Evolutionary conservation across 2,797 vertebrate species (phyloP).

Genomic region (Sebastes dallii): DNA sequence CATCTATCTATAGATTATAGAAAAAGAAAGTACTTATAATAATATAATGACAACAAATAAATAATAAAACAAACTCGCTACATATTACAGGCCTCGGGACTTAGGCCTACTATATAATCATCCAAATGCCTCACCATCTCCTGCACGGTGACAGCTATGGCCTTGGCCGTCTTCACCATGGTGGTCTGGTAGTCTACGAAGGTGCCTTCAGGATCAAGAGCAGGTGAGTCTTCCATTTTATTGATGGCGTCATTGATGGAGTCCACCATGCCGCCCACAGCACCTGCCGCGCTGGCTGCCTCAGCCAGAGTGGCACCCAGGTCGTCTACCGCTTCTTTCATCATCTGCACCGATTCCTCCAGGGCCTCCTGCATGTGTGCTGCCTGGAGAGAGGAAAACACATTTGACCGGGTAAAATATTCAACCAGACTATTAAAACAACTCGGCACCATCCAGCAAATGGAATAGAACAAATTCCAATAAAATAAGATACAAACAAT

Average conservation of each 20-base stretch:
- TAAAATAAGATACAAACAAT: neutral
- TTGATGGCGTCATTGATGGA: conserved; percentile 96
- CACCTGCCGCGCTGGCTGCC: conserved; percentile 93
- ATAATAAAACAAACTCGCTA: neutral
- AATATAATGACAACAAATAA: neutral
- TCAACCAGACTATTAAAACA: neutral
- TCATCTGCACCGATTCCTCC: conserved; percentile 97
- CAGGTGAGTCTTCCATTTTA: conserved; percentile 90
- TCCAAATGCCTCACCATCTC: conserved; percentile 88
- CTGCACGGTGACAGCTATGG: conserved; percentile 96
- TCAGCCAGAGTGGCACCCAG: conserved; percentile 91
- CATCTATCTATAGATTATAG: too few relatives aligned
- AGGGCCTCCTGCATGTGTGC: conserved; percentile 96
- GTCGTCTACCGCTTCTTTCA: conserved; percentile 98
- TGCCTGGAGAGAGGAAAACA: conserved; percentile 78
- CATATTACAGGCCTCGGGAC: fast-evolving
- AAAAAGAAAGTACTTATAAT: neutral
- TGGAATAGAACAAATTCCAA: neutral
- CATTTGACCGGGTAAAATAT: fast-evolving
- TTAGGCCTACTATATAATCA: neutral
- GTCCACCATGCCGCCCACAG: conserved; percentile 97
- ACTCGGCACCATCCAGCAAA: neutral
- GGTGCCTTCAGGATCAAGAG: conserved; percentile 90
- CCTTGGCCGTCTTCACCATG: conserved; percentile 98
- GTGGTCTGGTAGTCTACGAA: conserved; percentile 99